Percentiles rank a stretch among this genome's conserved stretches.
Evolutionary conservation across 2,797 vertebrate species (phyloP).

Genomic region (Synaphobranchus kaupii): DNA sequence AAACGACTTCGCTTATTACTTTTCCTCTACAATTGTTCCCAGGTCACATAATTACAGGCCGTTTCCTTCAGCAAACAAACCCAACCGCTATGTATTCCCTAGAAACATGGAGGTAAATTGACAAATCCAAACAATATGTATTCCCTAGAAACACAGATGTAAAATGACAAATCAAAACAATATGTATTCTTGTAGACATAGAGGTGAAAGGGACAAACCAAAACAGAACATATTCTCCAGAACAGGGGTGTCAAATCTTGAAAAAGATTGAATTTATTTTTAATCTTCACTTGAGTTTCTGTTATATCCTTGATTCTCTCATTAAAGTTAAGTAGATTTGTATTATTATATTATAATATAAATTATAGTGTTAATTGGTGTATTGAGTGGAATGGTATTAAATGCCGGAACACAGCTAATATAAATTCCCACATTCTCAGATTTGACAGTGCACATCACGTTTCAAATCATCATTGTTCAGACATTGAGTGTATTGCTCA

Average conservation of each 20-base stretch:
- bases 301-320: not conserved
- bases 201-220: not conserved
- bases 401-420: not conserved
- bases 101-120: not conserved
- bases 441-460: not conserved
- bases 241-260: not conserved
- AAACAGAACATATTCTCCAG: not conserved
- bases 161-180: not conserved
- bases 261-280: not conserved
- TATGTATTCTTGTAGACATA: not conserved
- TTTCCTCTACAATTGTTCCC: conserved; percentile 18
- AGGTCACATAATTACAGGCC: not conserved
- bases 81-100: conserved; percentile 5
- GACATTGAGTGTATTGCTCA: not conserved
- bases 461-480: not conserved
- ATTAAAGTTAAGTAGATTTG: not conserved
- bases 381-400: not conserved
- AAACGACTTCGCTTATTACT: conserved; percentile 22
- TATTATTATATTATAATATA: not conserved
- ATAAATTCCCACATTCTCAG: not conserved
- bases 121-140: conserved; percentile 1
- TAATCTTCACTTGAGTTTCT: not conserved
- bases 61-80: conserved; percentile 15
- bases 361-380: not conserved
- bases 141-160: not conserved